phyloP scores from a whole-genome alignment of 1,140 invertebrate genomes.

The Calliopsis andreniformis region DNA sequence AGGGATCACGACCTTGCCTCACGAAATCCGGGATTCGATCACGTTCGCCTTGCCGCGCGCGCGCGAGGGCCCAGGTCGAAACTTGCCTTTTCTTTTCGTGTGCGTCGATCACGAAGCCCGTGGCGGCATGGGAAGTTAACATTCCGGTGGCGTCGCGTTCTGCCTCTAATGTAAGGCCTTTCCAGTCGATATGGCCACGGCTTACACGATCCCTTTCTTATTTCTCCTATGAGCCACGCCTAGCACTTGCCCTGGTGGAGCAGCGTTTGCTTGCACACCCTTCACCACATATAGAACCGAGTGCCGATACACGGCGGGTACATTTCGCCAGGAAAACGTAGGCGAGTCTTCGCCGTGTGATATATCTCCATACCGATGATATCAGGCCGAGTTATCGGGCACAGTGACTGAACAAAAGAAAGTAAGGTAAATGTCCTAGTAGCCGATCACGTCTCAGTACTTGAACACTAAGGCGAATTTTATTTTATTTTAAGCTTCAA shows the following conservation, averaged over 20 bases:
- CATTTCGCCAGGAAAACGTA: conserved; percentile 39
- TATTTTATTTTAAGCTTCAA: no score
- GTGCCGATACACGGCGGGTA: not conserved
- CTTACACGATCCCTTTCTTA: conserved; percentile 73
- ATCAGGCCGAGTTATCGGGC: conserved; percentile 19
- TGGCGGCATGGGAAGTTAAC: conserved; percentile 76
- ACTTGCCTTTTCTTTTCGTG: conserved; percentile 42
- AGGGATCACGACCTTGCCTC: conserved; percentile 56
- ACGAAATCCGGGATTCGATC: conserved; percentile 41
- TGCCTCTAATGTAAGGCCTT: conserved; percentile 61
- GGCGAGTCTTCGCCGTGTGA: conserved; percentile 30
- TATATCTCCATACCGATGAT: conserved; percentile 27
- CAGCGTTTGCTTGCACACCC: conserved; percentile 65
- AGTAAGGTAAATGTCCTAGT: no score
- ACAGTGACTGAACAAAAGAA: conserved; percentile 6
- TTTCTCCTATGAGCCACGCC: conserved; percentile 75
- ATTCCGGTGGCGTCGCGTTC: conserved; percentile 70
- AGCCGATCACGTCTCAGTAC: not conserved
- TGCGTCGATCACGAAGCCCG: conserved; percentile 32
- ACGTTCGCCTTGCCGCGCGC: conserved; percentile 33
- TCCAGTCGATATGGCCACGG: conserved; percentile 67
- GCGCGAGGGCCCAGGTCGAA: conserved; percentile 4
- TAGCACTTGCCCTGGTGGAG: conserved; percentile 65
- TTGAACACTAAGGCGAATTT: no score
- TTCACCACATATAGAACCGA: conserved; percentile 62